These are phyloP conservation scores for Chymomyza amoena DNA, from an alignment of 2,888 invertebrate genomes.

Conservation along the genomic window DNA sequence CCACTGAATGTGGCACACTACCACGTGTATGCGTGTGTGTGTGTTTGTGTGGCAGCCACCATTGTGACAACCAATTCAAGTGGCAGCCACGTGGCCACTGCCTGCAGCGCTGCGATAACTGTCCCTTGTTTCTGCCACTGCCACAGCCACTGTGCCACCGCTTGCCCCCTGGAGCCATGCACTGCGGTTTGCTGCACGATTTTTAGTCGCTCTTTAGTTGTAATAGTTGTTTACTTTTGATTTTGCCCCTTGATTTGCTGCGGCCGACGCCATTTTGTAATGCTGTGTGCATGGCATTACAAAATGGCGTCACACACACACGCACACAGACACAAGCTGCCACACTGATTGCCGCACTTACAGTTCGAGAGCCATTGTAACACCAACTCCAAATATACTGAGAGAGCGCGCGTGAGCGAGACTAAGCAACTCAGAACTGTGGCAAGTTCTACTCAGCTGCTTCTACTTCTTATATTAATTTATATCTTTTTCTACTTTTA, in stretches of 20 bases:
- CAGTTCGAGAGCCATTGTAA: neutral
- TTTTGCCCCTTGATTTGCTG: conserved; percentile 62
- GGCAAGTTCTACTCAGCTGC: neutral
- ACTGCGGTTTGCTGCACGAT: conserved; percentile 5
- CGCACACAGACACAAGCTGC: neutral
- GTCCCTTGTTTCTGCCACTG: neutral
- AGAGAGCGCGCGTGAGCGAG: neutral
- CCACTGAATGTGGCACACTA: no score
- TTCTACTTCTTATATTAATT: neutral
- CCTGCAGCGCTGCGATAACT: conserved; percentile 2
- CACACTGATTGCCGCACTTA: neutral
- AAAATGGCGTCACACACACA: no score
- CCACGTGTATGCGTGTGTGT: neutral
- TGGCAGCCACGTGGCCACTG: conserved; percentile 49
- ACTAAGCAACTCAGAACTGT: neutral
- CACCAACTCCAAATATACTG: neutral
- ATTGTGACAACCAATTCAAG: conserved; percentile 59
- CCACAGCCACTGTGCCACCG: neutral
- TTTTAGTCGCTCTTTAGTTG: conserved; percentile 4
- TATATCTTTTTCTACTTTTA: neutral
- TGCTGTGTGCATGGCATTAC: neutral
- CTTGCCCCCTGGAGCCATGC: neutral
- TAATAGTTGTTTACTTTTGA: conserved; percentile 49
- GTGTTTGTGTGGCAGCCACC: conserved; percentile 19
- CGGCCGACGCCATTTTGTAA: neutral